phyloP scores from a whole-genome alignment of 2,797 vertebrate species.

The Rousettus madagascariensis region DNA sequence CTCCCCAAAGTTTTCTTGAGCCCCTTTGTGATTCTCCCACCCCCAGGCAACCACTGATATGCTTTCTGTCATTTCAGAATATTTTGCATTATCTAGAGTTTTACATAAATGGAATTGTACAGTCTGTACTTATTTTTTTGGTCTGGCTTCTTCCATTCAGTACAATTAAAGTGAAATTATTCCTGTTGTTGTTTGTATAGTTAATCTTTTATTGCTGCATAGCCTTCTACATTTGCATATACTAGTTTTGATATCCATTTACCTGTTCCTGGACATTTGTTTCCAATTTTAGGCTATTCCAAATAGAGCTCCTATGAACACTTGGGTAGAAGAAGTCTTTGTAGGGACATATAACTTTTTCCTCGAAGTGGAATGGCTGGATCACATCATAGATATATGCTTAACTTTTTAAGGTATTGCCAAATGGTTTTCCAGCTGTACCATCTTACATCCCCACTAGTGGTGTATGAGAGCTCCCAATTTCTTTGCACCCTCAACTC shows the following conservation, averaged over 20 bases:
- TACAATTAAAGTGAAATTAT: neutral
- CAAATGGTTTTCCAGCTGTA: neutral
- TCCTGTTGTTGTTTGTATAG: neutral
- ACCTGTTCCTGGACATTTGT: neutral
- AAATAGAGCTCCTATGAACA: neutral
- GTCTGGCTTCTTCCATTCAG: neutral
- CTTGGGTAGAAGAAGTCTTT: neutral
- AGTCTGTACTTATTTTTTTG: neutral
- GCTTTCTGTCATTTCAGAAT: neutral
- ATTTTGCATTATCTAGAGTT: neutral
- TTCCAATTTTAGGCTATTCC: neutral
- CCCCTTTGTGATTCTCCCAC: neutral
- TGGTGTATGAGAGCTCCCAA: neutral
- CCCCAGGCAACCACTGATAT: neutral
- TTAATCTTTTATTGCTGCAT: neutral
- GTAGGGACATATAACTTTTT: no score
- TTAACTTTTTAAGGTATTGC: neutral
- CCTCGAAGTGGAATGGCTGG: no score
- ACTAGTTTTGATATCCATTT: neutral
- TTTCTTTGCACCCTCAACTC: neutral
- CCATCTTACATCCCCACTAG: neutral
- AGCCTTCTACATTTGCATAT: neutral
- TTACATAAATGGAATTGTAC: neutral
- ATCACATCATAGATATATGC: neutral
- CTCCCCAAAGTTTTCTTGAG: neutral